Evolutionary conservation across 2,113 vertebrate genomes (phyloP), one percentile per base, ranked within the genome.

Genomic region (Rhegmatorhina hoffmannsi): DNA sequence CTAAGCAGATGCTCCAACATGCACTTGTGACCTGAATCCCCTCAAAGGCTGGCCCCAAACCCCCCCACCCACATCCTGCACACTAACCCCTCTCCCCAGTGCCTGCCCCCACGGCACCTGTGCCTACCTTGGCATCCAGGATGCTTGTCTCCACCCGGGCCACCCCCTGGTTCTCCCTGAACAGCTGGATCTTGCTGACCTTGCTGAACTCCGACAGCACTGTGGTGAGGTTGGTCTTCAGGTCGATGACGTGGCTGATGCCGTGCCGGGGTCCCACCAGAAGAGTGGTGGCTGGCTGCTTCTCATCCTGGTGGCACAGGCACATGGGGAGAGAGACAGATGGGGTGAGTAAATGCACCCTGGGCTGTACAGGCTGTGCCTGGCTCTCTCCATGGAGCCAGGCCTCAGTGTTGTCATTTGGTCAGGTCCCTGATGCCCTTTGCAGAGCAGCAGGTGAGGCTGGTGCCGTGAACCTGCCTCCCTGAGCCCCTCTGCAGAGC

Each of bases 171-270:
- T 99, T 99, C 97, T 99, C 99, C 94, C 99, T 96, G 95, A 99
- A 99, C 81, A 99, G 98, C 98, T 99, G 99, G 95, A 99, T 98
- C 97, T 99, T 99, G 97, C 98, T 98, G 97, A 99, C 98, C 53
- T 99, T 98, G 96, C 98, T 99, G 97, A 99, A 99, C 98, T 99
- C 99, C 0, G 99, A 98, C 96, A 99, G 97, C 97, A 99, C 99
- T 1, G 99, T 99, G 93, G 99, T 99, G 56, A 99, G 99, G 97
- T 99, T 99, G 96, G 99, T 99, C 97, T 99, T 99, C 96, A 99
- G 98, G 97, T 99, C 99, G 28, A 99, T 99, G 87, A 99, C 99
- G 43, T 99, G 99, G 96, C 99, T 99, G 96, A 99, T 99, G 80
- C 99, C 99, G 1, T 99, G 99, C 66, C 99, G 99, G 38, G 99